phyloP scores from a whole-genome alignment of 2,797 vertebrate genomes.

The Protonibea diacanthus region DNA sequence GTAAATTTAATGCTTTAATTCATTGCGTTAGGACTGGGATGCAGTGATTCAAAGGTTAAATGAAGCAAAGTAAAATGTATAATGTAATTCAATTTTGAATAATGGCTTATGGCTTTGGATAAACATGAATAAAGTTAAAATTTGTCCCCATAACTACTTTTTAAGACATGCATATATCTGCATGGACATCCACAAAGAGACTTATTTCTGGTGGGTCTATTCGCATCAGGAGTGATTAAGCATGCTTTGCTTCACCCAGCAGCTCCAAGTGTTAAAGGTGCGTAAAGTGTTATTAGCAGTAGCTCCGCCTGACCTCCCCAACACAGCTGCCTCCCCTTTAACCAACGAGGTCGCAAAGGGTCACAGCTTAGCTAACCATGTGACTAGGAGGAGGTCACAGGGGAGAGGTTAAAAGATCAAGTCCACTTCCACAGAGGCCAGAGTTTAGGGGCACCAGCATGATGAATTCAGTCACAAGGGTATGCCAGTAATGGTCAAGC shows the following conservation, averaged over 20 bases:
- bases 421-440: constrained; percentile 81
- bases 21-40: not conserved
- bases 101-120: no score
- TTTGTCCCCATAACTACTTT: not conserved
- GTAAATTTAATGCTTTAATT: not conserved
- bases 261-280: constrained; percentile 65
- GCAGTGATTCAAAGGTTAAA: not conserved
- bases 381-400: constrained; percentile 71
- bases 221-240: constrained; percentile 63
- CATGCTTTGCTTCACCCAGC: constrained; percentile 53
- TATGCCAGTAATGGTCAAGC: constrained; percentile 38
- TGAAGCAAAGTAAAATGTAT: not conserved
- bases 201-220: constrained; percentile 28
- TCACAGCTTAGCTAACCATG: constrained; percentile 75
- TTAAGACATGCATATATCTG: constrained; percentile 23
- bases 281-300: constrained; percentile 71
- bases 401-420: constrained; percentile 77
- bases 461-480: constrained; percentile 56
- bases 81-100: not conserved
- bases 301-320: constrained; percentile 69
- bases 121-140: not conserved
- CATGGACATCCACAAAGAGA: constrained; percentile 5
- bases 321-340: constrained; percentile 68
- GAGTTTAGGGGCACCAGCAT: constrained; percentile 34
- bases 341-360: constrained; percentile 63